These are phyloP conservation scores for Phaenicophaeus curvirostris DNA, from an alignment of 2,797 vertebrate species.

Conservation along the genomic window DNA sequence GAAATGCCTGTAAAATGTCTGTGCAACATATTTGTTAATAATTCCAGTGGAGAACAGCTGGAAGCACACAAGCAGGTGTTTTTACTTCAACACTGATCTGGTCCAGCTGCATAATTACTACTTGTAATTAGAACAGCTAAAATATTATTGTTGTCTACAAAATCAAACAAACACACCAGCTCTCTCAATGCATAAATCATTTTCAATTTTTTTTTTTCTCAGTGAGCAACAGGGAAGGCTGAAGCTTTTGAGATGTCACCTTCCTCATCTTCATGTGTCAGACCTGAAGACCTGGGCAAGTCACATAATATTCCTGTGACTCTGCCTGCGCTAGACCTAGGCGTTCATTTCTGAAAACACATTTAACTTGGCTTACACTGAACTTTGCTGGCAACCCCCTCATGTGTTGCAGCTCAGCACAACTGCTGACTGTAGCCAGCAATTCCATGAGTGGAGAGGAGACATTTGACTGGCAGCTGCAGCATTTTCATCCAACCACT, in stretches of 20 bases:
- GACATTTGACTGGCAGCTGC: neutral
- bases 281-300: neutral
- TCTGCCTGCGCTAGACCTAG: neutral
- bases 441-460: neutral
- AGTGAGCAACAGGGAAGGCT: neutral
- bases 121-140: conserved; percentile 11
- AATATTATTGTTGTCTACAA: neutral
- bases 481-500: neutral
- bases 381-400: neutral
- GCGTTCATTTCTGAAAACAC: neutral
- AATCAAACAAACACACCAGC: neutral
- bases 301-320: neutral
- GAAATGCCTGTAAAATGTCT: neutral
- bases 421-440: accelerated
- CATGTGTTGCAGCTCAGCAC: accelerated
- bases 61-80: neutral
- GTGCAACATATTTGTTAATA: neutral
- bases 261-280: neutral
- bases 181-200: accelerated
- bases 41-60: neutral
- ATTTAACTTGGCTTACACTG: neutral
- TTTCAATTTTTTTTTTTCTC: neutral
- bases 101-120: neutral
- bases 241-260: neutral
- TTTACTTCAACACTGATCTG: neutral